phyloP scores from a whole-genome alignment of 2,113 vertebrate species.

The Melanotaenia duboulayi region DNA sequence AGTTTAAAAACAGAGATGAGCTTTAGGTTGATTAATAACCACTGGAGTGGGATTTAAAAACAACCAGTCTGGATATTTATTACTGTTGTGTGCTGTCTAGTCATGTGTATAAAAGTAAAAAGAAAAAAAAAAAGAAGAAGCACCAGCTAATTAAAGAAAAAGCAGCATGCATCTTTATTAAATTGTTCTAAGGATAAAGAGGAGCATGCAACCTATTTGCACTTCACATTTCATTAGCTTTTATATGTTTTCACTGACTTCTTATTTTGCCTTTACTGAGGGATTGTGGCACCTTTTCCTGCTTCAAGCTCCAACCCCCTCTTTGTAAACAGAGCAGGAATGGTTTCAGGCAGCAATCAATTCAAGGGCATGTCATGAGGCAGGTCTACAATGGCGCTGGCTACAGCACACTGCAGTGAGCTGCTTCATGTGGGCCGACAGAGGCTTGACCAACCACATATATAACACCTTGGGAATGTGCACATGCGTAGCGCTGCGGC shows the following conservation, averaged over 20 bases:
- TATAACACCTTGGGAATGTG: background rate
- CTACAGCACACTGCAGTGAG: constrained; percentile 40
- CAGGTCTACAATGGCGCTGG: constrained; percentile 47
- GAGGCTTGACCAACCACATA: constrained; percentile 2
- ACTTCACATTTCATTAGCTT: background rate
- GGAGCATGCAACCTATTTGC: too few species aligned
- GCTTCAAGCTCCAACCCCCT: constrained; percentile 19
- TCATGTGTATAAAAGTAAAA: background rate
- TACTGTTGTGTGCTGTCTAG: too few species aligned
- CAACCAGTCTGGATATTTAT: background rate
- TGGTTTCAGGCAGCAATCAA: constrained; percentile 50
- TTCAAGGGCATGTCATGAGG: constrained; percentile 66
- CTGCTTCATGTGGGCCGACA: constrained; percentile 31
- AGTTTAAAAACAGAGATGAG: too few species aligned
- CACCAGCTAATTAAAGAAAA: too few species aligned
- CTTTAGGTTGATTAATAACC: too few species aligned
- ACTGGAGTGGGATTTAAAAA: background rate
- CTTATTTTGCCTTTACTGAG: background rate
- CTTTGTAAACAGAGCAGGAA: constrained; percentile 15
- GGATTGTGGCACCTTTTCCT: constrained; percentile 6
- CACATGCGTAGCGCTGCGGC: constrained; percentile 7
- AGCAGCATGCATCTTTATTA: too few species aligned
- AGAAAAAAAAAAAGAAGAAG: too few species aligned
- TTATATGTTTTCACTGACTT: background rate
- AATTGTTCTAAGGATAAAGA: too few species aligned